These are phyloP conservation scores for Pipistrellus pipistrellus DNA, from an alignment of 2,797 vertebrate genomes.

Conservation along the genomic window DNA sequence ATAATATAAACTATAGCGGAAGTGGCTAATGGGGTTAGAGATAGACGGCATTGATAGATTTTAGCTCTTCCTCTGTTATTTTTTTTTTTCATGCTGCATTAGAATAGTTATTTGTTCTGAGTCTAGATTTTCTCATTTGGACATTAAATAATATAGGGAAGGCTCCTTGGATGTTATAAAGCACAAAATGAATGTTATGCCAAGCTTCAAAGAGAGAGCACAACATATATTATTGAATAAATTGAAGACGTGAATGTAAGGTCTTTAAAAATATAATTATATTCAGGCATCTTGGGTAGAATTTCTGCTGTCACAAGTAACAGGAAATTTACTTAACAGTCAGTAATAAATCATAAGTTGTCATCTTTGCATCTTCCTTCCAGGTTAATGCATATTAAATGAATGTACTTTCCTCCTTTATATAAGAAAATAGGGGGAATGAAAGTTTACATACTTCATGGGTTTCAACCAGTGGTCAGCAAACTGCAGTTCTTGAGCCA, in stretches of 20 bases:
- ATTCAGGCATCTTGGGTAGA: neutral
- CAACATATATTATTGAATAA: neutral
- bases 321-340: neutral
- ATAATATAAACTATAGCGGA: neutral
- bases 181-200: neutral
- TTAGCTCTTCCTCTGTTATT: neutral
- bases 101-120: neutral
- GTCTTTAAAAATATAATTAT: conserved; percentile 1
- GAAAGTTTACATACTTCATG: neutral
- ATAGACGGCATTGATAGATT: neutral
- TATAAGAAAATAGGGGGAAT: neutral
- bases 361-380: neutral
- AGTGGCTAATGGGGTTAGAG: neutral
- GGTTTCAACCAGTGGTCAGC: neutral
- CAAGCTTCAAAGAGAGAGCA: neutral
- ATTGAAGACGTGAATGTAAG: neutral
- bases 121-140: conserved; percentile 17
- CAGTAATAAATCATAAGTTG: neutral
- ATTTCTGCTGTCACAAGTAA: neutral
- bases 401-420: neutral
- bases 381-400: neutral
- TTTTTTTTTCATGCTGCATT: neutral
- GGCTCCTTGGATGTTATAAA: neutral
- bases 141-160: neutral
- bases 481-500: too few relatives aligned